Conservation (phyloP, 2,113 vertebrate genomes). For the Myrmecophaga tridactyla region DNA sequence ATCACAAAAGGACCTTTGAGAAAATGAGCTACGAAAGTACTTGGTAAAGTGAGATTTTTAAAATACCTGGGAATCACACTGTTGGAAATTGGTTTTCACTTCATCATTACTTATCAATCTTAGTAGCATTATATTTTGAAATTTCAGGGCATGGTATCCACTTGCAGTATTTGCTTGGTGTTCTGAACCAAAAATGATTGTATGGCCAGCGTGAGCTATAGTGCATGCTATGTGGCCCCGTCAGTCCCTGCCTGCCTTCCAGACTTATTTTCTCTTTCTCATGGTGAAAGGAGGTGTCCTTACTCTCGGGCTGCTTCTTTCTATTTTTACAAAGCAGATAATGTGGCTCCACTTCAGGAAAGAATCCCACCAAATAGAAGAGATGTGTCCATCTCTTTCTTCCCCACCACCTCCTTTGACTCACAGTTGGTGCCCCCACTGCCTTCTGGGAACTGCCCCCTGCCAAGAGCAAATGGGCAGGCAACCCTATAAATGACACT, state of each 20-base stretch:
- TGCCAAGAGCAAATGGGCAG: not conserved
- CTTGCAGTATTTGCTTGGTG: not conserved
- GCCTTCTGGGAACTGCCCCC: not conserved
- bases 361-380: not conserved
- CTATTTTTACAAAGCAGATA: not conserved
- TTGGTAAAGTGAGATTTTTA: not conserved
- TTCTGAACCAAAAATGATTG: not conserved
- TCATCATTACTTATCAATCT: not conserved
- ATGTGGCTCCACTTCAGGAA: not conserved
- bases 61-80: constrained; percentile 11
- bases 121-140: constrained; percentile 1
- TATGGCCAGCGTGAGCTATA: not conserved
- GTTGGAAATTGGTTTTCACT: not conserved
- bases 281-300: not conserved
- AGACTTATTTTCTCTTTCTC: rapidly evolving
- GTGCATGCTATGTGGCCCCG: not conserved
- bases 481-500: not conserved
- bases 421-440: not conserved
- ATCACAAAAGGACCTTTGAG: constrained; percentile 14
- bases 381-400: not conserved
- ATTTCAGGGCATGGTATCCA: not conserved
- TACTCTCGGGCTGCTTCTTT: not conserved
- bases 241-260: not conserved
- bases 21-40: constrained; percentile 33
- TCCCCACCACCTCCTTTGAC: not conserved